A percentile compares a stretch with the other conserved stretches of the same genome.
phyloP scores from a whole-genome alignment of 2,797 vertebrate genomes.

The Enteromius anoplus region DNA sequence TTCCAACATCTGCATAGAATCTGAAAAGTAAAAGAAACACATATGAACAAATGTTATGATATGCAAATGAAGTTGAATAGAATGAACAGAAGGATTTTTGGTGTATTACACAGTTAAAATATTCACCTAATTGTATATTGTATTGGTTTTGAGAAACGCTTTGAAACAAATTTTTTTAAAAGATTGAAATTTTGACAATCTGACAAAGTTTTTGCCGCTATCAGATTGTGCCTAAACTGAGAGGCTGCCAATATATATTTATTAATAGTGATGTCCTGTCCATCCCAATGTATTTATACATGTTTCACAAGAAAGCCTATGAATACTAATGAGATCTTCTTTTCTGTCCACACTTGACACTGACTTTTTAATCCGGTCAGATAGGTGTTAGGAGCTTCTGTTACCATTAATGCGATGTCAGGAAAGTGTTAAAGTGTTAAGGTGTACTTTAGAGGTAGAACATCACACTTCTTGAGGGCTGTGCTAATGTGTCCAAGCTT shows the following conservation, averaged over 20 bases:
- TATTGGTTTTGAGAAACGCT: not conserved
- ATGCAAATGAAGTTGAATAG: not conserved
- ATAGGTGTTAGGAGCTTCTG: not conserved
- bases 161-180: not conserved
- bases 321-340: not conserved
- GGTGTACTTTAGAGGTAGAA: not conserved
- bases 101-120: not conserved
- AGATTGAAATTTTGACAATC: not conserved
- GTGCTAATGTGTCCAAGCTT: not conserved
- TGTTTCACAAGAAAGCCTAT: not conserved
- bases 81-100: not conserved
- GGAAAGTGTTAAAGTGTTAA: conserved; percentile 7
- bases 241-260: not conserved
- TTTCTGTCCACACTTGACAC: not conserved
- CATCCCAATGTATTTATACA: not conserved
- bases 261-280: not conserved
- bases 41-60: not conserved
- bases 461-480: not conserved
- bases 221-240: not conserved
- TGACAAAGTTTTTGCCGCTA: not conserved
- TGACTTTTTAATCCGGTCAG: not conserved
- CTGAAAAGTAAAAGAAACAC: not conserved
- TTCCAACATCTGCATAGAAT: not conserved
- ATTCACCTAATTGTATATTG: not conserved
- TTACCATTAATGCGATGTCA: conserved; percentile 12